Percentiles rank a stretch among this genome's conserved stretches.
Conservation (phyloP, 2,797 vertebrate genomes). For the Cossypha heuglini region DNA sequence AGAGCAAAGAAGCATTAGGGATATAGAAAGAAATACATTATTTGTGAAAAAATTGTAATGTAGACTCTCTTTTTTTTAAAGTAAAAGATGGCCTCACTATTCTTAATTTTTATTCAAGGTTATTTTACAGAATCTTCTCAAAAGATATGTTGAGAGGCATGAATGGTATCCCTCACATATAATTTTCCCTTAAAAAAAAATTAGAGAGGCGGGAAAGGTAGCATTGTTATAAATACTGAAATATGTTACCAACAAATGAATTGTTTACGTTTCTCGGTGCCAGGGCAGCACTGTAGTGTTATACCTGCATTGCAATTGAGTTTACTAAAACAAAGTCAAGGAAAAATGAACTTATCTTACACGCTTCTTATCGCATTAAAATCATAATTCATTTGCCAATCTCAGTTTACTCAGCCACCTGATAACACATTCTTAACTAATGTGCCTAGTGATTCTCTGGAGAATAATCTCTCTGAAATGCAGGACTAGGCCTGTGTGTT, state of each 20-base stretch:
- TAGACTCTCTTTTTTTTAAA: slow-evolving; percentile 36
- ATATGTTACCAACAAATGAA: slow-evolving; percentile 17
- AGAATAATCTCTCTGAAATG: background rate
- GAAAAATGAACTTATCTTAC: slow-evolving; percentile 32
- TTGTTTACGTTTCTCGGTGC: slow-evolving; percentile 13
- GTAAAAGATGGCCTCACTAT: background rate
- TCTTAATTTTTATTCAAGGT: background rate
- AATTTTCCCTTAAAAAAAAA: background rate
- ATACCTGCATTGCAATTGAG: background rate
- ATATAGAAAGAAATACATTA: slow-evolving; percentile 4
- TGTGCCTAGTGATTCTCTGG: background rate
- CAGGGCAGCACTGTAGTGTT: background rate
- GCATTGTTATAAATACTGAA: slow-evolving; percentile 24
- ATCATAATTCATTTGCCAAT: background rate
- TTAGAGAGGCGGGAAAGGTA: accelerated
- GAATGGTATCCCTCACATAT: background rate
- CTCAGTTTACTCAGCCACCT: background rate
- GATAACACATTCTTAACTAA: background rate
- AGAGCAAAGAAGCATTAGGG: slow-evolving; percentile 8
- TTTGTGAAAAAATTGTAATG: background rate
- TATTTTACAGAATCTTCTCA: background rate
- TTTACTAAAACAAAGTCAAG: slow-evolving; percentile 11
- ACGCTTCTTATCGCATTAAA: slow-evolving; percentile 37
- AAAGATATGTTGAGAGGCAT: background rate
- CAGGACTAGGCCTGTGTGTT: background rate